Conservation (phyloP, 2,797 vertebrate genomes). For the Syndactyla subalaris region DNA sequence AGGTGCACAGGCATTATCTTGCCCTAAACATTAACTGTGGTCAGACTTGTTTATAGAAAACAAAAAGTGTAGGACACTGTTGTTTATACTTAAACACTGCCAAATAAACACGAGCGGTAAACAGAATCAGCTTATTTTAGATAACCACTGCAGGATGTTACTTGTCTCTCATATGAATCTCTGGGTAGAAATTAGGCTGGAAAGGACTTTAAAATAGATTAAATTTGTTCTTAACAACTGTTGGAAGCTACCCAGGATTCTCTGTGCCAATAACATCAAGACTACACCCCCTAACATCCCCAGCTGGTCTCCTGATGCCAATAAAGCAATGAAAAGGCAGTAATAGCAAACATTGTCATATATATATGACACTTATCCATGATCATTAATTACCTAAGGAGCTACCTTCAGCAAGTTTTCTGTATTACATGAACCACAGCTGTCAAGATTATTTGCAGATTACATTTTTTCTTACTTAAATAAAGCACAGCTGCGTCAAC, state of each 20-base stretch:
- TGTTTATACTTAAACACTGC: not conserved
- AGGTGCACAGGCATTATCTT: not conserved
- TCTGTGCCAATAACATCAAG: not conserved
- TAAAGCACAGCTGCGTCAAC: conserved; percentile 57
- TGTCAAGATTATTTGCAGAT: conserved; percentile 36
- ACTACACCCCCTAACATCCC: not conserved
- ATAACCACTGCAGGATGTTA: not conserved
- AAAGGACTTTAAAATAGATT: conserved; percentile 26
- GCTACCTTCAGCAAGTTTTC: not conserved
- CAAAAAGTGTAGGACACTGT: not conserved
- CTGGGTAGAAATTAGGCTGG: conserved; percentile 16
- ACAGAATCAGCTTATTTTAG: not conserved
- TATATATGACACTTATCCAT: not conserved
- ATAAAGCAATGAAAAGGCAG: conserved; percentile 44
- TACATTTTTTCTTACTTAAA: conserved; percentile 41
- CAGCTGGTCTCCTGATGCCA: conserved; percentile 33
- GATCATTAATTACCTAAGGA: conserved; percentile 1
- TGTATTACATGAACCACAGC: not conserved
- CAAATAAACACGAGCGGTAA: not conserved
- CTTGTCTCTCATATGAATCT: not conserved
- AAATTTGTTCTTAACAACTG: conserved; percentile 23
- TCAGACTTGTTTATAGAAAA: not conserved
- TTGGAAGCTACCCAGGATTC: conserved; percentile 12
- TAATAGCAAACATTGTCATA: conserved; percentile 29
- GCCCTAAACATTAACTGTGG: not conserved